Percentiles rank a stretch among this genome's conserved stretches.
These are phyloP conservation scores for Tor tambroides DNA, from an alignment of 2,113 vertebrate species.

Conservation along the genomic window DNA sequence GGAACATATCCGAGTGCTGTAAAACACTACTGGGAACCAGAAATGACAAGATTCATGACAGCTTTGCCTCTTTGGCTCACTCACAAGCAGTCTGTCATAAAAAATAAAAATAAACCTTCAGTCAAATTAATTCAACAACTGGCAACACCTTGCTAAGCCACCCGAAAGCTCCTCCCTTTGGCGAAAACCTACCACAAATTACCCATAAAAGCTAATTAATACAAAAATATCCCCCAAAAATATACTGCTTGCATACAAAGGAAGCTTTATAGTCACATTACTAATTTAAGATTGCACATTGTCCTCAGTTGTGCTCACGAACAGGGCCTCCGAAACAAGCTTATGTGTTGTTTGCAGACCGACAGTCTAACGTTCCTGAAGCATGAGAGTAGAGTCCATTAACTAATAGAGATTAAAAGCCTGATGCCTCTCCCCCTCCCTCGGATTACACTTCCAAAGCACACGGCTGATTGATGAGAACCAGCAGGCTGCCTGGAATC, in stretches of 20 bases:
- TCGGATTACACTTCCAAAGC: constrained; percentile 72
- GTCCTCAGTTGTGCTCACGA: constrained; percentile 11
- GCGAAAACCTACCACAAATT: constrained; percentile 33
- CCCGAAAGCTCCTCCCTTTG: constrained; percentile 38
- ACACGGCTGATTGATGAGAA: constrained; percentile 79
- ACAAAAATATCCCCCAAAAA: constrained; percentile 50
- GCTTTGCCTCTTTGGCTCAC: background rate
- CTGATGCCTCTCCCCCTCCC: constrained; percentile 66
- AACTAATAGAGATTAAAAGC: constrained; percentile 81
- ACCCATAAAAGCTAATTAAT: constrained; percentile 53
- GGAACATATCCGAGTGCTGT: constrained; percentile 34
- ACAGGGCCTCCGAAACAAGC: background rate
- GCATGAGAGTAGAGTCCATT: constrained; percentile 73
- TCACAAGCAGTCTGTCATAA: constrained; percentile 10
- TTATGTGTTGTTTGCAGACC: constrained; percentile 69
- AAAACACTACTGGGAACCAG: background rate
- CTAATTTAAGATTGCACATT: constrained; percentile 37
- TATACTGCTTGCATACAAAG: constrained; percentile 15
- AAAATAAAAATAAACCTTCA: constrained; percentile 46
- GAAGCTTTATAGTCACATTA: constrained; percentile 34
- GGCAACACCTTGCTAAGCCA: constrained; percentile 25
- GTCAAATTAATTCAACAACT: constrained; percentile 48
- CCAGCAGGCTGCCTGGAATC: constrained; percentile 76
- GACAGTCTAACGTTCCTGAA: constrained; percentile 64
- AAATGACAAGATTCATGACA: constrained; percentile 2